Base-by-base conservation (phyloP, 2,797 vertebrate species). In the Emydoidea blandingii region DNA sequence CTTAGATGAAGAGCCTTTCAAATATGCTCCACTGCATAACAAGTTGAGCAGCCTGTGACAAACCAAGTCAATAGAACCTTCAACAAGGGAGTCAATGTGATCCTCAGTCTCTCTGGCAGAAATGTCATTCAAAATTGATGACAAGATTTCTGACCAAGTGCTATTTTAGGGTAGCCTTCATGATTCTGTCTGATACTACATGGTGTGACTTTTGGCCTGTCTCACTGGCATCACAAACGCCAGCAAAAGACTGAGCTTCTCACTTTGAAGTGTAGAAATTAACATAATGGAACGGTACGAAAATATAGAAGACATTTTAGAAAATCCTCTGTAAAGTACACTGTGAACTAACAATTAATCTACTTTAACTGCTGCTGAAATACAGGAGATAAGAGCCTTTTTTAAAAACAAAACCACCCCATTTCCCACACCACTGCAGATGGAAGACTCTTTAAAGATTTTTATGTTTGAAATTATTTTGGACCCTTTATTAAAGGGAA, bases 1-100 rank as follows among this genome's bases (percentile, higher is more conserved):
- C 91, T 97, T 91, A 98, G 96, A 98, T 96, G 93, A 98, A 97
- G 95, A 82, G 44, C 37, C 88, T 98, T 98, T 98, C 96, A 98
- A 97, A 97, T 93, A 96, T 94, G 94, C 87, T 90, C 59, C 90
- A 95, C 86, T 95, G 96, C 97, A 97, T 93, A 96, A 92, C 94
- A 93, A 79, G 95, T 96, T 95, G 94, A 98, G 92, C 87, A 98
- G 95, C 65, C 91, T 94, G 86, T 57, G 90, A 88, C 85, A 97
- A 95, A 96, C 92, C 76, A 84, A 97, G 94, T 97, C 96, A 97
- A 98, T 97, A 98, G 86, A 90, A 96, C 34, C 27, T 74, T 98
- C 94, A 81, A 90, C 31, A 65, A 97, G 93, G 86, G 89, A 98
- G 97, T 98, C 96, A 37, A 96, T 97, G 85, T 83, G 74, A 96